Evolutionary conservation across 92 coral and sea anemone genomes (phyloP), one percentile per base, ranked within the genome.

Genomic region (Porites cylindrica): DNA sequence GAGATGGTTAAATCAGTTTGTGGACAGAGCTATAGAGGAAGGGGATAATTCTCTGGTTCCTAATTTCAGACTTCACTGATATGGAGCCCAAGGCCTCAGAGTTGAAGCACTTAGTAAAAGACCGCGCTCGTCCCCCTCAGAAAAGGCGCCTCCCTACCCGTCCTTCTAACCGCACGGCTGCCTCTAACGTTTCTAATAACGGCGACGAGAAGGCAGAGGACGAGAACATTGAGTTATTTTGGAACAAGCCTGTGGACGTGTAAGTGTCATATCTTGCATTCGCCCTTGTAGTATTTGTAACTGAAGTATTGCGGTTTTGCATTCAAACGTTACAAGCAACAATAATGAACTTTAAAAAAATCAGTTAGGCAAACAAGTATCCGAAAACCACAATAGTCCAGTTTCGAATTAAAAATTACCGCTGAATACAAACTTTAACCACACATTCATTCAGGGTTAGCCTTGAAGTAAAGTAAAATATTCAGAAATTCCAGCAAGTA

Each of bases 111-210:
- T 83, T 93, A 24, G 98, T 82, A 0, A 97, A 97, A 74, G 85
- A 88, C 83, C 96, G 99, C 2, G 92, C 99, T 65, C 96, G 96
- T 26, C 98, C 98, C 24, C 98, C 98, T 8, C 98, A 92, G 19
- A 96, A 96, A 26, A 91, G 99, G 63, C 94, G 99, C 62, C 93
- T 85, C 1, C 99, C 99, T 72, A 97, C 99, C 10, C 94, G 96
- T 78, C 98, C 98, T 10, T 92, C 99, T 12, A 96, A 93, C 93
- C 91, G 91, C 83, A 96, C 96, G 50, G 85, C 88, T 64, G 85
- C 64, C 24, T 84, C 90, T 59, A 88, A 87, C 70, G 98, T 92
- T n/a, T 71, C 95, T 29, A 74, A 61, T 63, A 74, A 86, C 43
- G 87, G 88, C 16, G 85, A 67, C n/a, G 81, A 84, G 56, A 80